These are phyloP conservation scores for Sebastes jordani DNA, from an alignment of 2,797 vertebrate genomes.

Conservation along the genomic window DNA sequence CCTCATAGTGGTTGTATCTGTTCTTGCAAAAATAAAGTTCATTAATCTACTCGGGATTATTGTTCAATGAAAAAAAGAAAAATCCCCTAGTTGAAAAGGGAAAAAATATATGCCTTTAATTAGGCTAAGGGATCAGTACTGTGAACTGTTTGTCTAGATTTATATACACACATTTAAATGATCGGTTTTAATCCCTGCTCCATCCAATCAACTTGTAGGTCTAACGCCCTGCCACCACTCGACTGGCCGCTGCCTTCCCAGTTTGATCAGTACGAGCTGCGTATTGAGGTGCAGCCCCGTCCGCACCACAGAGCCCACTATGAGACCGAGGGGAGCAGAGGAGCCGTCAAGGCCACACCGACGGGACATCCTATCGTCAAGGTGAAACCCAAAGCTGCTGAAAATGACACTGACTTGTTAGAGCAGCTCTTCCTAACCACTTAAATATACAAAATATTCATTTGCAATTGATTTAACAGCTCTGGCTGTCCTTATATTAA, in stretches of 20 bases:
- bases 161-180: not conserved
- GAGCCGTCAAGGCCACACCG: conserved; percentile 90
- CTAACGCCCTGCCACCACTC: conserved; percentile 89
- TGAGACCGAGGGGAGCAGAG: conserved; percentile 92
- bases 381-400: conserved; percentile 71
- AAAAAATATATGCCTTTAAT: not conserved
- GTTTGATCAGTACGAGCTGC: conserved; percentile 91
- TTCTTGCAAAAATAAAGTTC: not conserved
- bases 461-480: not conserved
- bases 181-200: not conserved
- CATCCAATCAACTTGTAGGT: conserved; percentile 70
- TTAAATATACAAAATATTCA: not conserved
- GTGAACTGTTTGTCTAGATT: no score
- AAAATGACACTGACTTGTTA: not conserved
- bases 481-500: not conserved
- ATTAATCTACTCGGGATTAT: not conserved
- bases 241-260: conserved; percentile 94
- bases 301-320: conserved; percentile 94
- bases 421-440: no score
- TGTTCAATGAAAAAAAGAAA: not conserved
- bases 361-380: conserved; percentile 91
- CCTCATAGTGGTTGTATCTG: no score
- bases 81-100: not conserved
- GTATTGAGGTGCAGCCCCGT: conserved; percentile 91
- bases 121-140: not conserved